Conservation (phyloP, 2,797 vertebrate genomes). For the Anguilla obscura region DNA sequence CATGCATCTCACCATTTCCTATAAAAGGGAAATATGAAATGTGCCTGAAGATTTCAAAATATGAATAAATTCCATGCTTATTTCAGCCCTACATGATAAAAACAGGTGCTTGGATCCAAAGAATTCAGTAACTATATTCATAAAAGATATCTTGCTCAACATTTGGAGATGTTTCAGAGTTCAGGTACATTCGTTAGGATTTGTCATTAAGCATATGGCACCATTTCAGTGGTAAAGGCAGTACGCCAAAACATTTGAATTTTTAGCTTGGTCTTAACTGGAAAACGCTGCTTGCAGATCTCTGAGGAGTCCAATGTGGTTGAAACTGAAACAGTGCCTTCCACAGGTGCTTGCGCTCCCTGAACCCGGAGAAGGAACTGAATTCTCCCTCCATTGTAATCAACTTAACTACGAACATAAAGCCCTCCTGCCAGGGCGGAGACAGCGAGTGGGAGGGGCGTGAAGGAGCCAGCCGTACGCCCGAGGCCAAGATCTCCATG, state of each 20-base stretch:
- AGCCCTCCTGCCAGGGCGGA: constrained; percentile 49
- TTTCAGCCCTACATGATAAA: no score
- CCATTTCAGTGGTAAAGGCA: not conserved
- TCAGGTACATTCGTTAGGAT: not conserved
- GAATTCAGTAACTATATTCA: not conserved
- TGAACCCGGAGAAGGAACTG: constrained; percentile 52
- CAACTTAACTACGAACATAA: constrained; percentile 65
- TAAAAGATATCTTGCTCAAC: constrained; percentile 25
- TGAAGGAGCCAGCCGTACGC: constrained; percentile 31
- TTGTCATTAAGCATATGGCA: no score
- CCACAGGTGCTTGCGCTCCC: constrained; percentile 42
- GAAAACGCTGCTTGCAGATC: not conserved
- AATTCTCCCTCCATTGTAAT: constrained; percentile 65
- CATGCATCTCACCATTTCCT: not conserved
- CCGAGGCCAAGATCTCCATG: constrained; percentile 18
- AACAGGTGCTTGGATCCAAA: not conserved
- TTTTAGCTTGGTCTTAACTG: no score
- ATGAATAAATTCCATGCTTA: not conserved
- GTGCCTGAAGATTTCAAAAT: not conserved
- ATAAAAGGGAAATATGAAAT: not conserved
- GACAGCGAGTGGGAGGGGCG: constrained; percentile 33
- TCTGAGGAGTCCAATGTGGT: not conserved
- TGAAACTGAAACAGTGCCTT: not conserved
- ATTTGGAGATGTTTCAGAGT: constrained; percentile 43
- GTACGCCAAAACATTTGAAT: not conserved